A percentile compares a stretch with the other conserved stretches of the same genome.
Evolutionary conservation across 1,140 invertebrate species (phyloP).

Genomic region (Polyergus mexicanus): DNA sequence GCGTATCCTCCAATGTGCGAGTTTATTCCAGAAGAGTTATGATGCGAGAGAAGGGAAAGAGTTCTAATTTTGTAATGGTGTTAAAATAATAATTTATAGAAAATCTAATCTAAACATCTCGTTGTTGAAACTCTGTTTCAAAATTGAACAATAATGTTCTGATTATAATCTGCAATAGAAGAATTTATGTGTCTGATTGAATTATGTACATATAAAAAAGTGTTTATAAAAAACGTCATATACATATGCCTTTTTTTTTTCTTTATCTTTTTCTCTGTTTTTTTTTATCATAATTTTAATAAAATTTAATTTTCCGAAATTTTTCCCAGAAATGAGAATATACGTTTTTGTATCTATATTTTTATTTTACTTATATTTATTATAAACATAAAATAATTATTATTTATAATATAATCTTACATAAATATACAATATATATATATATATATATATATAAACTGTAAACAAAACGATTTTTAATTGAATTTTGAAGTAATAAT

Average conservation of each 20-base stretch:
- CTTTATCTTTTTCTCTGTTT: background rate
- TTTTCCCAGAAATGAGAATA: background rate
- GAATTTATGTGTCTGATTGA: background rate
- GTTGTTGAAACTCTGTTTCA: background rate
- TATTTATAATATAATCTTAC: conserved; percentile 5
- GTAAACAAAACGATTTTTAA: background rate
- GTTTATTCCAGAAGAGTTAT: background rate
- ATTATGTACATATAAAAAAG: background rate
- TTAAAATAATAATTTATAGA: background rate
- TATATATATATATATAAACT: background rate
- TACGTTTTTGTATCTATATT: background rate
- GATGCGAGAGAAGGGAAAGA: background rate
- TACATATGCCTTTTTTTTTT: too few species aligned
- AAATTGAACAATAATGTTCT: background rate
- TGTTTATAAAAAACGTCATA: background rate
- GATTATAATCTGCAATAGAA: background rate
- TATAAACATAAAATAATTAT: background rate
- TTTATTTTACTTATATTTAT: background rate
- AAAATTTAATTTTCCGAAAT: background rate
- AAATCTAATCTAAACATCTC: background rate
- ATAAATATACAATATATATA: too few species aligned
- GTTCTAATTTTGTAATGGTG: background rate
- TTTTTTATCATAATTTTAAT: conserved; percentile 22
- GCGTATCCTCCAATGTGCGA: background rate
- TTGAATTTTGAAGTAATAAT: conserved; percentile 16